Evolutionary conservation across 2,113 vertebrate genomes (phyloP).

Genomic region (Redunca redunca): DNA sequence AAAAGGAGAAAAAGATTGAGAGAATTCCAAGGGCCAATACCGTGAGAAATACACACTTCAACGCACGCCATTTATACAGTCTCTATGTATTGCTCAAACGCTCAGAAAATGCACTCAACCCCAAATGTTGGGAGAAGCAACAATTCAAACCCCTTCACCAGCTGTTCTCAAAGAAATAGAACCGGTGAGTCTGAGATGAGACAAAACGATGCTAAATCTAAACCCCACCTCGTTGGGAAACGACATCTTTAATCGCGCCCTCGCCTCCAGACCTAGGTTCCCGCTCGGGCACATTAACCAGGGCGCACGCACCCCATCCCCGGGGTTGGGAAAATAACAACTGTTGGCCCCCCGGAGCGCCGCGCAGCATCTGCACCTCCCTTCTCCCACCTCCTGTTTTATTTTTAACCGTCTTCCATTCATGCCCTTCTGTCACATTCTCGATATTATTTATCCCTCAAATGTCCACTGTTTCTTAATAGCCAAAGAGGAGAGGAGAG

Average conservation of each 20-base stretch:
- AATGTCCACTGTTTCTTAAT: conserved; percentile 60
- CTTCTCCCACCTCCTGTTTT: conserved; percentile 68
- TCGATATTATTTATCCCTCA: conserved; percentile 61
- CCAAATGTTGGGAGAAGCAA: conserved; percentile 53
- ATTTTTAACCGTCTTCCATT: conserved; percentile 74
- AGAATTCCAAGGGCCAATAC: conserved; percentile 31
- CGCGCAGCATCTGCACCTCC: conserved; percentile 66
- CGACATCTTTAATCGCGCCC: conserved; percentile 69
- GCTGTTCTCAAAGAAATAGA: conserved; percentile 61
- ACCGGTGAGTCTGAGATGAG: conserved; percentile 37
- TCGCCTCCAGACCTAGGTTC: conserved; percentile 56
- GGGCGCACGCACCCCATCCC: conserved; percentile 51
- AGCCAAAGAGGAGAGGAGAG: background rate
- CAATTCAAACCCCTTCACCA: conserved; percentile 56
- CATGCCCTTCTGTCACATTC: conserved; percentile 69
- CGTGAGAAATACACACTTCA: conserved; percentile 47
- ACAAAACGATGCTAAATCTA: conserved; percentile 42
- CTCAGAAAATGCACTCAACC: conserved; percentile 62
- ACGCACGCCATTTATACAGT: conserved; percentile 65
- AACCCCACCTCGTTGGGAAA: conserved; percentile 49
- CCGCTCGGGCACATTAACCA: conserved; percentile 34
- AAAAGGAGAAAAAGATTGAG: background rate
- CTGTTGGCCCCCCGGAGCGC: conserved; percentile 58
- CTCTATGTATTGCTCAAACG: conserved; percentile 47
- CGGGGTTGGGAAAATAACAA: conserved; percentile 49